Evolutionary conservation across 2,113 vertebrate genomes (phyloP).

Genomic region (Pterocles gutturalis): DNA sequence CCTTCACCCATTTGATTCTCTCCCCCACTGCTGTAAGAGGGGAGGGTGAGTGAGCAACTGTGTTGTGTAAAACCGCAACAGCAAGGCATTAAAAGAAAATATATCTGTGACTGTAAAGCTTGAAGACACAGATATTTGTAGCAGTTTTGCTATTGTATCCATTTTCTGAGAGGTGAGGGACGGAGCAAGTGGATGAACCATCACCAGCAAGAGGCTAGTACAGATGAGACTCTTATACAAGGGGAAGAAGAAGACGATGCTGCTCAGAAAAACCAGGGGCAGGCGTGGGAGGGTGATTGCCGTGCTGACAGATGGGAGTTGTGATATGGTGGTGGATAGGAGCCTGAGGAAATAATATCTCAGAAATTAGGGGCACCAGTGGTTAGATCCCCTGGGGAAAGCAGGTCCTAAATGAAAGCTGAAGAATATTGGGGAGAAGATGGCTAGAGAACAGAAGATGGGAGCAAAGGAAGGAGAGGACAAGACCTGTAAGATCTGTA

Average conservation of each 20-base stretch:
- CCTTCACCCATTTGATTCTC: too few species aligned
- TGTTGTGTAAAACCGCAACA: too few species aligned
- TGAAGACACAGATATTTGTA: neutral
- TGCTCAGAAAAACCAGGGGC: neutral
- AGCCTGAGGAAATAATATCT: neutral
- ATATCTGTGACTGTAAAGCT: neutral
- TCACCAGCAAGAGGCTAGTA: neutral
- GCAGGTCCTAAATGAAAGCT: neutral
- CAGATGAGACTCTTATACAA: neutral
- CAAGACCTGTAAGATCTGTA: neutral
- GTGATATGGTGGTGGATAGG: neutral
- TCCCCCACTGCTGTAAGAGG: too few species aligned
- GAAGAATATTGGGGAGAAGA: neutral
- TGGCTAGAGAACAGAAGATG: neutral
- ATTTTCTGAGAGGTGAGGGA: neutral
- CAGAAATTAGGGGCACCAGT: neutral
- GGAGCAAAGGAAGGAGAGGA: neutral
- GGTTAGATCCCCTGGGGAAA: neutral
- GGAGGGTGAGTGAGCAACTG: too few species aligned
- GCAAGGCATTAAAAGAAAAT: neutral
- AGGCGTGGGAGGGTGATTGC: neutral
- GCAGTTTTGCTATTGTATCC: neutral
- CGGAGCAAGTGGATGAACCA: neutral
- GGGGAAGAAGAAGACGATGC: neutral
- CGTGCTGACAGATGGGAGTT: neutral